Base-by-base conservation (phyloP, 2,797 vertebrate genomes). In the Coregonus ussuriensis region DNA sequence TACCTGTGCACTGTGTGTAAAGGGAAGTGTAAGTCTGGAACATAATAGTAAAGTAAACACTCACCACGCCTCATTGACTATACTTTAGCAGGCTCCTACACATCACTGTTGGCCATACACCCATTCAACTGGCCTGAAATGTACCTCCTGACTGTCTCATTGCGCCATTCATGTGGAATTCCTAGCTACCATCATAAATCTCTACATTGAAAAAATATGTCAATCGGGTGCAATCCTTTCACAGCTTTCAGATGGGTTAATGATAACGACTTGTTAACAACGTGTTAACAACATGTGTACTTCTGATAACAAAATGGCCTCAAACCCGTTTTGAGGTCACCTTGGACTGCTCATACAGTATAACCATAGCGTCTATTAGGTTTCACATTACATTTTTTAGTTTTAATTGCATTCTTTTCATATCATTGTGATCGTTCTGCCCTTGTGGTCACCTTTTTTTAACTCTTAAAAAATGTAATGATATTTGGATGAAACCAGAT, bases 1-100 rank as follows among this genome's bases (percentile, higher is more conserved):
- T 25, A 62, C 54, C 18, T 37, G 41, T n/a, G 53, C 33, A 2
- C 54, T 77, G 63, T 74, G 72, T 84, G 79, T 77, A 79, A 59
- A 79, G 68, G 74, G 82, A 82, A 82, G 79, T 79, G 82, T 83
- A 7, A 72, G 31, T 75, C 53, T 70, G 21, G 18, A 80, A 80
- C 68, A 87, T 77, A 88, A 90, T 88, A 76, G 84, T 81, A 90
- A 85, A 80, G 82, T 86, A 85, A 92, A 90, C 79, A 88, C 77
- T 41, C 73, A 78, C 77, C 71, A 78, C n/a, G 78, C 84, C 66
- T 89, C 81, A 81, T 35, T 65, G 33, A 65, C 69, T 13, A 1
- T 74, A 41, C 59, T 80, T 65, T 53, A 74, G 65, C 69, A 80
- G 47, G 79, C 70, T 74, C 74, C 66, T 74, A 81, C 78, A 81